Evolutionary conservation across 2,888 invertebrate species (phyloP), one percentile per base, ranked within the genome.

Genomic region (Chaetogeoica ovagalla): DNA sequence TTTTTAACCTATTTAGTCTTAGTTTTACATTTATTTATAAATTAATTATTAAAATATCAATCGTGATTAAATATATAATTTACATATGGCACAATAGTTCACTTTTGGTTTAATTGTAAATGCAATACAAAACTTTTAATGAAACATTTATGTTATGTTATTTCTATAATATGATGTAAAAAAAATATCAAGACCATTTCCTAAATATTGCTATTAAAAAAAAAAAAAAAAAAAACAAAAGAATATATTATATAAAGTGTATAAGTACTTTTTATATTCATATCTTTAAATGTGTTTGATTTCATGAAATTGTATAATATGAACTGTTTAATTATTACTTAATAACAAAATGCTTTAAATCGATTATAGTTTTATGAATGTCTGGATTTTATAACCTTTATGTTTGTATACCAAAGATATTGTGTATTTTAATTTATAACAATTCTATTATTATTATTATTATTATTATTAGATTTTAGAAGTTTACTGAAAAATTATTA

Each of bases 381-480:
- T 75, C 11, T 39, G 39, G 19, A 66, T 23, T 59, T 13, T 23
- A n/a, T 30, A 68, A 59, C 8, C n/a, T 17, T 55, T 15, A 43
- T 60, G 17, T 77, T 79, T 70, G 70, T 79, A 70, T 70, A 70
- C 77, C 77, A 79, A 79, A 79, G 77, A 79, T 79, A 63, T 71
- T 79, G 23, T 79, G 70, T 79, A 62, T 63, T 74, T 71, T 71
- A 43, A 62, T 71, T 43, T 71, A 71, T 59, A n/a, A 60, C 19
- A 6, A 21, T 39, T 66, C 19, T 66, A 19, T 76, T 76, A 59
- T 48, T 4, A 30, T 30, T 30, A 30, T 30, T 4, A 30, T 30
- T 30, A 30, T 30, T 30, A 30, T 30, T 30, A 30, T 30, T 74
- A 59, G 30, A 70, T 79, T 77, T 70, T 70, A 62, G n/a, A n/a